phyloP scores from a whole-genome alignment of 2,888 invertebrate genomes.

The Micropterix aruncella region DNA sequence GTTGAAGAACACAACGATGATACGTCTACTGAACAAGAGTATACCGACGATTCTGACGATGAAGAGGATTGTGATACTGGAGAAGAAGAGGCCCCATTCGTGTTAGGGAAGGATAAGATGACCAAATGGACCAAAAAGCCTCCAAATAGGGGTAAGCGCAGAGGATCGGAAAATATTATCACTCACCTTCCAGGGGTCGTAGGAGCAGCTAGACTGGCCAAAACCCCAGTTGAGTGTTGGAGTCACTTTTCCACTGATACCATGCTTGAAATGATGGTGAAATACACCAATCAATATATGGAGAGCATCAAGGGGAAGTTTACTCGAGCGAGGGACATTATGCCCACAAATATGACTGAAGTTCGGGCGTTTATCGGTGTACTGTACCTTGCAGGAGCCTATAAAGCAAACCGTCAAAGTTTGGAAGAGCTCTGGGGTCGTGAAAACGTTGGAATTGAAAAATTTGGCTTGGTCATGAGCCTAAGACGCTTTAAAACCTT shows the following conservation, averaged over 20 bases:
- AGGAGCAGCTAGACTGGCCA: too few species aligned
- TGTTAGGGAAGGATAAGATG: too few species aligned
- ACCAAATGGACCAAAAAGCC: too few species aligned
- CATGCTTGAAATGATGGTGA: constrained; percentile 13
- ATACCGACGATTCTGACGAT: neutral
- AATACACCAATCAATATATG: constrained; percentile 15
- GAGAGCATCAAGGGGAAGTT: constrained; percentile 10
- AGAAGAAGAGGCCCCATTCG: too few species aligned
- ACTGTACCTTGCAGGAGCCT: constrained; percentile 16
- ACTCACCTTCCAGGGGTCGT: too few species aligned
- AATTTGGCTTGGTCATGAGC: constrained; percentile 15
- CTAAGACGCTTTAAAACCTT: constrained; percentile 14
- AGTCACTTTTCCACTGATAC: constrained; percentile 11
- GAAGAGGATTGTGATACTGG: constrained; percentile 7
- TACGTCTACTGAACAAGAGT: neutral
- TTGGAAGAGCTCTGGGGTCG: constrained; percentile 14
- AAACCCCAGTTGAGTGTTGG: constrained; percentile 13
- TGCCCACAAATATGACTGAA: constrained; percentile 13
- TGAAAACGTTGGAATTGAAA: constrained; percentile 15
- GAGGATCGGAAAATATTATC: too few species aligned
- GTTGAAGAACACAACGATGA: neutral
- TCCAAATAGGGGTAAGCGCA: too few species aligned
- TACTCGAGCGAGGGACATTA: constrained; percentile 10
- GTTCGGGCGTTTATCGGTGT: constrained; percentile 16
- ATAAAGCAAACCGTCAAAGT: constrained; percentile 11